These are phyloP conservation scores for Myotis myotis DNA, from an alignment of 2,797 vertebrate genomes.

Conservation along the genomic window DNA sequence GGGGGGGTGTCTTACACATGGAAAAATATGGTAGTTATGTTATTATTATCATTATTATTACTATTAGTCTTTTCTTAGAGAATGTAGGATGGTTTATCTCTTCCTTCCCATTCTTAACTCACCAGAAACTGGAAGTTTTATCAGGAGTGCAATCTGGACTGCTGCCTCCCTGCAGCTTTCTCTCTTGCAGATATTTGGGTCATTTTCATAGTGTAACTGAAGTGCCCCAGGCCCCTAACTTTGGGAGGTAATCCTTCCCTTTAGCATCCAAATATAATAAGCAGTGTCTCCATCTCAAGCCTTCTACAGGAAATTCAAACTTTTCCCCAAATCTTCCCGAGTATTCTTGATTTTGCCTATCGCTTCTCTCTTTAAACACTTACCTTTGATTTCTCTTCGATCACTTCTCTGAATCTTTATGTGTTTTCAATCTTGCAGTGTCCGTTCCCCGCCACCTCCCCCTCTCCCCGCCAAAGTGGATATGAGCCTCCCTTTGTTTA, in stretches of 20 bases:
- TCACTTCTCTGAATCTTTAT: neutral
- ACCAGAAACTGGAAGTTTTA: neutral
- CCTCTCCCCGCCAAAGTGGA: neutral
- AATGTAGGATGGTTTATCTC: neutral
- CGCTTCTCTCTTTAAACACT: slow-evolving; percentile 24
- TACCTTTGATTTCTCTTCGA: neutral
- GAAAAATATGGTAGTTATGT: neutral
- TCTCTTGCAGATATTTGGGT: neutral
- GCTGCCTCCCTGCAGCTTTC: neutral
- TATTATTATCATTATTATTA: neutral
- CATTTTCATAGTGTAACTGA: neutral
- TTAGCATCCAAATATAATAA: neutral
- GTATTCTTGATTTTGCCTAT: neutral
- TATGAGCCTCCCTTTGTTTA: neutral
- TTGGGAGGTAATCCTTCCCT: neutral
- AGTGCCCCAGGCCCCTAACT: neutral
- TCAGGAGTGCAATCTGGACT: neutral
- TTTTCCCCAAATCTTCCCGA: neutral
- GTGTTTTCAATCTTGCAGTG: neutral
- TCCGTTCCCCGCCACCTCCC: neutral
- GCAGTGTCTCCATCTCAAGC: neutral
- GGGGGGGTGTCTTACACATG: no score
- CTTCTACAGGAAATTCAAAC: neutral
- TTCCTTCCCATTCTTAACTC: neutral
- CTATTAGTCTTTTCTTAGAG: neutral